Percentiles rank a stretch among this genome's conserved stretches.
Conservation (phyloP, 2,888 invertebrate genomes). For the Diaperis boleti region DNA sequence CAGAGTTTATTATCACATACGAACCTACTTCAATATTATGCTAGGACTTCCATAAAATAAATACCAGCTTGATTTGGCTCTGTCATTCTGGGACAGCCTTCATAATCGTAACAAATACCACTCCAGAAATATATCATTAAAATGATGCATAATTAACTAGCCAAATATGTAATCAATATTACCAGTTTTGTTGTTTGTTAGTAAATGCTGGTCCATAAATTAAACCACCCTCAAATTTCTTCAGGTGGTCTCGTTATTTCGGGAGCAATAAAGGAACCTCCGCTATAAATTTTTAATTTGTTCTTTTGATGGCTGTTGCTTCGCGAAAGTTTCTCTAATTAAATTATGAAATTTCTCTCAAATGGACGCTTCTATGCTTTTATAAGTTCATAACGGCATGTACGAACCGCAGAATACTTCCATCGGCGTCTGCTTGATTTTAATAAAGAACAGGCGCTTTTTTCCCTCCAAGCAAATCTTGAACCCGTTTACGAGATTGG, state of each 20-base stretch:
- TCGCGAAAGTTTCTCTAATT: conserved; percentile 24
- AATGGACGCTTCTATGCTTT: conserved; percentile 3
- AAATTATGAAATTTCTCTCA: conserved; percentile 19
- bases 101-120: too few relatives aligned
- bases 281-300: conserved; percentile 28
- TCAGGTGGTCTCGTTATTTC: conserved; percentile 18
- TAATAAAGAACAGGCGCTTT: conserved; percentile 9
- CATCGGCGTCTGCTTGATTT: not conserved
- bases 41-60: too few relatives aligned
- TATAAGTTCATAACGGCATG: conserved; percentile 6
- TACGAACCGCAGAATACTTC: not conserved
- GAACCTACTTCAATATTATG: too few relatives aligned
- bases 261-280: conserved; percentile 10
- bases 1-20: too few relatives aligned
- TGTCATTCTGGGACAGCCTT: too few relatives aligned
- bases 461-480: not conserved
- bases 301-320: conserved; percentile 22
- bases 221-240: conserved; percentile 4
- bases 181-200: too few relatives aligned
- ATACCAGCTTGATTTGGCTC: too few relatives aligned
- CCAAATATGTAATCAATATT: too few relatives aligned
- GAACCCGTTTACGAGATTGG: too few relatives aligned
- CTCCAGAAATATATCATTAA: too few relatives aligned
- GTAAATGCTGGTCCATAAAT: too few relatives aligned
- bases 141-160: too few relatives aligned